Percentiles rank a stretch among this genome's conserved stretches.
These are phyloP conservation scores for Araneus ventricosus DNA, from an alignment of 1,140 invertebrate genomes.

Conservation along the genomic window DNA sequence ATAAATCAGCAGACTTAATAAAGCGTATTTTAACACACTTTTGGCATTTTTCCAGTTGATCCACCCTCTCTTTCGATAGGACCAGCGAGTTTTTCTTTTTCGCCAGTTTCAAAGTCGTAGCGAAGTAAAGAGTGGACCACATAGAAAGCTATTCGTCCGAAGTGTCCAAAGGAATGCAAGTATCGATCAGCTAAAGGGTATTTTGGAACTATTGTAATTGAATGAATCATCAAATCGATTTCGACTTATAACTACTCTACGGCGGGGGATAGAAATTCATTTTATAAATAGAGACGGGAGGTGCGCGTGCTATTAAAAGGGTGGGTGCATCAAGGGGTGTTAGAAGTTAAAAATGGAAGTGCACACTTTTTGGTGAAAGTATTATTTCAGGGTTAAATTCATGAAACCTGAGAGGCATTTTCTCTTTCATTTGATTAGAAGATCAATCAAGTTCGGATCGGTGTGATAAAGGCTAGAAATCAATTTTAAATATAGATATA, in stretches of 20 bases:
- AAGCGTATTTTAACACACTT: constrained; percentile 70
- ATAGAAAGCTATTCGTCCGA: constrained; percentile 3
- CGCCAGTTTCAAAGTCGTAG: background rate
- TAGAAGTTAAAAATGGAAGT: background rate
- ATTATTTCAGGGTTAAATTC: background rate
- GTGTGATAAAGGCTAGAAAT: no score
- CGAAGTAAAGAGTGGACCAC: background rate
- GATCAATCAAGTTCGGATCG: no score
- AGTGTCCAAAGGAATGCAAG: constrained; percentile 27
- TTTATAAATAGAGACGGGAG: background rate
- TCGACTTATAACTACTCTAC: constrained; percentile 22
- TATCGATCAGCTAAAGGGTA: background rate
- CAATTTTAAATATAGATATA: no score
- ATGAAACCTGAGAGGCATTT: background rate
- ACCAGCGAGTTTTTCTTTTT: constrained; percentile 14
- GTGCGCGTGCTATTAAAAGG: background rate
- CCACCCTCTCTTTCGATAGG: constrained; percentile 48
- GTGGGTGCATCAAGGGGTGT: background rate
- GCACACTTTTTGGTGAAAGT: background rate
- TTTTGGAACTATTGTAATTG: constrained; percentile 51
- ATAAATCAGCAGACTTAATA: constrained; percentile 71
- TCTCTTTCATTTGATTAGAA: no score
- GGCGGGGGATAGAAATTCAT: background rate
- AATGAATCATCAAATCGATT: constrained; percentile 5
- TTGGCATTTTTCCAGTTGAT: constrained; percentile 70